These are phyloP conservation scores for Scaptomyza reducta DNA, from an alignment of 2,888 invertebrate genomes.

Conservation along the genomic window DNA sequence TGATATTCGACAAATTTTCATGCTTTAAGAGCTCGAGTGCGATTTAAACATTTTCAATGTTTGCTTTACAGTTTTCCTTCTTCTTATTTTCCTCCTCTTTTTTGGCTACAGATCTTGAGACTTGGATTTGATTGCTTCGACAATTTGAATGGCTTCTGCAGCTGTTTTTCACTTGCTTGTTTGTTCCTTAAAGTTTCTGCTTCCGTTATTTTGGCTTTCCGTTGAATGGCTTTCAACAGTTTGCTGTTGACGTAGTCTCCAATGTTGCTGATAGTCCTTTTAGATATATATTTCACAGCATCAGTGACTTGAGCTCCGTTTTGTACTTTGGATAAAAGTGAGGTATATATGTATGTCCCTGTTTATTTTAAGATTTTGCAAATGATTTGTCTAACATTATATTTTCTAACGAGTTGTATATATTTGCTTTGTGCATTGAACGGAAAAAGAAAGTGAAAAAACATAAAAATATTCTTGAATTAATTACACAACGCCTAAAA, in stretches of 20 bases:
- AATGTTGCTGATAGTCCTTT: constrained; percentile 51
- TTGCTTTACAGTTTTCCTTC: constrained; percentile 27
- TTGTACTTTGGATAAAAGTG: neutral
- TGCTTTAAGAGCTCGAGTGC: constrained; percentile 16
- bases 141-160: constrained; percentile 42
- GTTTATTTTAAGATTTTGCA: neutral
- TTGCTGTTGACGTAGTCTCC: constrained; percentile 40
- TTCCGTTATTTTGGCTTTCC: neutral
- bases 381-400: neutral
- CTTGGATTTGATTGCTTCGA: constrained; percentile 62
- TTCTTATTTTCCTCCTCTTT: too few species aligned
- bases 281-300: constrained; percentile 59
- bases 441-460: neutral
- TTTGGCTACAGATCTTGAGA: constrained; percentile 35
- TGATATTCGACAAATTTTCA: constrained; percentile 1
- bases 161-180: constrained; percentile 8
- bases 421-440: neutral
- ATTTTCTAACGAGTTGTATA: neutral
- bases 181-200: constrained; percentile 30
- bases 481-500: too few species aligned
- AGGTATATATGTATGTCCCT: constrained; percentile 21
- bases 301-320: constrained; percentile 21
- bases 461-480: neutral
- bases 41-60: constrained; percentile 21
- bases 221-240: constrained; percentile 43